Conservation (phyloP, 2,113 vertebrate genomes). For the Apodemus sylvaticus region DNA sequence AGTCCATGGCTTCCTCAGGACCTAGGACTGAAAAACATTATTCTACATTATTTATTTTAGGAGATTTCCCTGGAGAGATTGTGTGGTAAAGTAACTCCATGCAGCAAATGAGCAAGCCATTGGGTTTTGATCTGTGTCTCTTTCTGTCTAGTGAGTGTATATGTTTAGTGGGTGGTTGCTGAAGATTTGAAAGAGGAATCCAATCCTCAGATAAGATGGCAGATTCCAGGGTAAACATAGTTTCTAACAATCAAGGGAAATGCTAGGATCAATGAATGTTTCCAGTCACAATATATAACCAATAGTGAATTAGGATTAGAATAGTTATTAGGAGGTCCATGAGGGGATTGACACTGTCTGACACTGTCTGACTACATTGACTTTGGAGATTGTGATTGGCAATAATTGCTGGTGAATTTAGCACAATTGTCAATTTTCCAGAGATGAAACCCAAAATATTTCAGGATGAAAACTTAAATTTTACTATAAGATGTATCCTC, state of each 20-base stretch:
- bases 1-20: background rate
- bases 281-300: background rate
- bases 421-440: slow-evolving; percentile 48
- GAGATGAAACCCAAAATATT: slow-evolving; percentile 8
- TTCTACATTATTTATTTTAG: background rate
- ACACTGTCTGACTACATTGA: slow-evolving; percentile 18
- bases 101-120: background rate
- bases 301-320: slow-evolving; percentile 47
- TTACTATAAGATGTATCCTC: background rate
- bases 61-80: background rate
- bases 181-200: slow-evolving; percentile 15
- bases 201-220: background rate
- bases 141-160: background rate
- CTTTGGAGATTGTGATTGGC: background rate
- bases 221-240: background rate
- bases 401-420: background rate
- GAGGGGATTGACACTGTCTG: background rate
- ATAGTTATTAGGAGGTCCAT: background rate
- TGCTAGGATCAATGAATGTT: rapidly evolving
- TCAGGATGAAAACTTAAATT: slow-evolving; percentile 44
- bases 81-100: background rate
- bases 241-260: background rate
- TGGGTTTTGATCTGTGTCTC: background rate
- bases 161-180: background rate
- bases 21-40: background rate